These are phyloP conservation scores for Agriotes lineatus DNA, from an alignment of 2,888 invertebrate genomes.

Conservation along the genomic window DNA sequence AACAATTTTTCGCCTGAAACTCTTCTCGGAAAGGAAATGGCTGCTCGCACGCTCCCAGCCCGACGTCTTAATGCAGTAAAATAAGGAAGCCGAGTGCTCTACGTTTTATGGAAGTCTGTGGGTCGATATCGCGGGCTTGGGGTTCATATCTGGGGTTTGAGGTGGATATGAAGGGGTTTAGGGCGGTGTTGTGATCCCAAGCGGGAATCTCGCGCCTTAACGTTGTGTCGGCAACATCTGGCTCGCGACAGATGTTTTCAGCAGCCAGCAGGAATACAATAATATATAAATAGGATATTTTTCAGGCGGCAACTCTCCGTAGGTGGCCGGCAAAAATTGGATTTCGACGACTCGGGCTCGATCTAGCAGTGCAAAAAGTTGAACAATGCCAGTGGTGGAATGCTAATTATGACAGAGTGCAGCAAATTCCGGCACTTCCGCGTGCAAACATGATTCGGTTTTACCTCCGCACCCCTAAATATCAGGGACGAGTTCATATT, in stretches of 20 bases:
- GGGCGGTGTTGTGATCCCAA: conserved; percentile 45
- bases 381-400: conserved; percentile 59
- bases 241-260: conserved; percentile 55
- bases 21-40: no score
- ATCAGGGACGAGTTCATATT: conserved; percentile 60
- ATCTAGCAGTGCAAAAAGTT: conserved; percentile 49
- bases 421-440: conserved; percentile 60
- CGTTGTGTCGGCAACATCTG: conserved; percentile 55
- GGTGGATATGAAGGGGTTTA: conserved; percentile 48
- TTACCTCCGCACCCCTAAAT: conserved; percentile 56
- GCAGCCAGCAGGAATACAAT: conserved; percentile 52
- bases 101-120: conserved; percentile 47
- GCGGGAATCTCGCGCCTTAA: conserved; percentile 49
- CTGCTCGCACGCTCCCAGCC: no score
- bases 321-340: not conserved
- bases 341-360: not conserved
- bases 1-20: no score
- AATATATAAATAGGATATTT: conserved; percentile 50
- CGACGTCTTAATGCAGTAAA: no score
- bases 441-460: conserved; percentile 57
- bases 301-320: not conserved
- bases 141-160: conserved; percentile 53
- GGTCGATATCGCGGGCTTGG: conserved; percentile 51
- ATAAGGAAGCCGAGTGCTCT: conserved; percentile 17
- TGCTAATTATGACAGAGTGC: conserved; percentile 65